Percentiles rank a stretch among this genome's conserved stretches.
Conservation (phyloP, 2,797 vertebrate species). For the Pseudochromis fuscus region DNA sequence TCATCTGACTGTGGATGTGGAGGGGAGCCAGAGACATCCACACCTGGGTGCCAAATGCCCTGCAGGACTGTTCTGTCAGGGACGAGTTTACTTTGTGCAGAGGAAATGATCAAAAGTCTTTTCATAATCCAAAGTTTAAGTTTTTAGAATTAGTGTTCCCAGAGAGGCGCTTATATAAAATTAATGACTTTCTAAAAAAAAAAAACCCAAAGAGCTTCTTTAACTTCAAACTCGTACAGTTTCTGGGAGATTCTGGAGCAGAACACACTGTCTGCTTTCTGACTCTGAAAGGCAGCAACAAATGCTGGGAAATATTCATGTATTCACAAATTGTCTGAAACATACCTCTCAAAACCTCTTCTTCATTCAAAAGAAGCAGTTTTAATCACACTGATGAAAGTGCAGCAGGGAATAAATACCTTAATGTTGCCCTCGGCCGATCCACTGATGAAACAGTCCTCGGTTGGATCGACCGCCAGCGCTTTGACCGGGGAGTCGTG, state of each 20-base stretch:
- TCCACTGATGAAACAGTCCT: constrained; percentile 96
- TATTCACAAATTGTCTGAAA: constrained; percentile 4
- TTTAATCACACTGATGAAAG: not conserved
- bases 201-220: constrained; percentile 1
- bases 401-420: constrained; percentile 78
- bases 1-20: constrained; percentile 29
- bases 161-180: constrained; percentile 2
- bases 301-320: not conserved
- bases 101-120: constrained; percentile 24
- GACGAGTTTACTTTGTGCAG: constrained; percentile 14
- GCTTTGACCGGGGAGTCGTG: constrained; percentile 98
- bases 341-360: not conserved
- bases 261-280: constrained; percentile 14
- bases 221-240: not conserved
- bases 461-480: constrained; percentile 91
- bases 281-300: constrained; percentile 1
- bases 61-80: constrained; percentile 5
- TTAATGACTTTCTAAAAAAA: constrained; percentile 13
- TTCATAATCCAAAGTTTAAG: not conserved
- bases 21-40: constrained; percentile 23
- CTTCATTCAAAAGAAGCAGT: not conserved
- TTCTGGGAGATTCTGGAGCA: not conserved
- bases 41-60: constrained; percentile 35
- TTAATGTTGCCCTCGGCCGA: constrained; percentile 98
- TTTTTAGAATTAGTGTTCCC: constrained; percentile 1